A percentile compares a stretch with the other conserved stretches of the same genome.
Conservation (phyloP, 2,888 invertebrate species). For the Drosophila quinaria region DNA sequence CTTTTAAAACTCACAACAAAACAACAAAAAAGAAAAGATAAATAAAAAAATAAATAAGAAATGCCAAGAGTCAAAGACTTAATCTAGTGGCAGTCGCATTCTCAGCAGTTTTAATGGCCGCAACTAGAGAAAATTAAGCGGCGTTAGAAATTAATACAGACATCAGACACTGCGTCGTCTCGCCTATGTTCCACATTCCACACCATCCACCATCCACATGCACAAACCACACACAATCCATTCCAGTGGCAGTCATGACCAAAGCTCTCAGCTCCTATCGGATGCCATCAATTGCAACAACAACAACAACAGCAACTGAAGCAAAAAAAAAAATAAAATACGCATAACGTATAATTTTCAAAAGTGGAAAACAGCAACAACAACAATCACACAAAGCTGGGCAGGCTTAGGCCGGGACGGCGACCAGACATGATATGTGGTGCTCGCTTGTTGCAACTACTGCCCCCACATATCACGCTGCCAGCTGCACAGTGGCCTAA, state of each 20-base stretch:
- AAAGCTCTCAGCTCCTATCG: constrained; percentile 65
- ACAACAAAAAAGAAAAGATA: constrained; percentile 17
- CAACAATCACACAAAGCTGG: constrained; percentile 45
- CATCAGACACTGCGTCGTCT: constrained; percentile 49
- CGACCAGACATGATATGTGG: constrained; percentile 55
- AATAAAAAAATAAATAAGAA: neutral
- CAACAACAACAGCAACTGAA: constrained; percentile 40
- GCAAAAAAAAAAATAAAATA: constrained; percentile 35
- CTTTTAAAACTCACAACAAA: constrained; percentile 10
- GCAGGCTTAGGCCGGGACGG: constrained; percentile 49
- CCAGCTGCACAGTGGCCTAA: constrained; percentile 58
- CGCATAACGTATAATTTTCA: constrained; percentile 77
- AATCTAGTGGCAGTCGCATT: constrained; percentile 55
- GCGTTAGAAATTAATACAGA: constrained; percentile 80
- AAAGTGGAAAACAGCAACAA: constrained; percentile 72
- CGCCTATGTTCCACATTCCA: constrained; percentile 56
- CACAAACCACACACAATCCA: constrained; percentile 13
- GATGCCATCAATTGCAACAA: constrained; percentile 77
- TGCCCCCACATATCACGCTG: constrained; percentile 58
- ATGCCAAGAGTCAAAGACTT: constrained; percentile 24
- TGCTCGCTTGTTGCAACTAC: constrained; percentile 42
- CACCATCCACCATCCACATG: constrained; percentile 38
- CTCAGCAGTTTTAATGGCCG: constrained; percentile 61
- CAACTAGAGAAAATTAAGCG: constrained; percentile 74
- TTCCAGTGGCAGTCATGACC: constrained; percentile 25